Conservation (phyloP, 1,140 invertebrate genomes). For the Lethrus apterus region DNA sequence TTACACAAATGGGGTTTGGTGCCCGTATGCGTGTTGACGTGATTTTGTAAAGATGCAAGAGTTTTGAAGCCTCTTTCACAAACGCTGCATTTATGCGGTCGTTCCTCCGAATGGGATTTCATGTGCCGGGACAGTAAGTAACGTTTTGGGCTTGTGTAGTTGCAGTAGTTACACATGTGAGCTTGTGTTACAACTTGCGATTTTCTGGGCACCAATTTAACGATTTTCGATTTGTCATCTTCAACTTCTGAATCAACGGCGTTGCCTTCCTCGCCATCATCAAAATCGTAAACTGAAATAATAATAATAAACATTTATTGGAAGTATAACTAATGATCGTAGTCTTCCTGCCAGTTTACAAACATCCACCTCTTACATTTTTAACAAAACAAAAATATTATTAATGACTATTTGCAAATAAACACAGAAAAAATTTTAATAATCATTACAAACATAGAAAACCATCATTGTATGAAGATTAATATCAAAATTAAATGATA, state of each 20-base stretch:
- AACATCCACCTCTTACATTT: no score
- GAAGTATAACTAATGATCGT: no score
- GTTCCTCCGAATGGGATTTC: slow-evolving; percentile 91
- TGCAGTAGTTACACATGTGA: slow-evolving; percentile 84
- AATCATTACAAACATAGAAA: no score
- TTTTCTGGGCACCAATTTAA: slow-evolving; percentile 62
- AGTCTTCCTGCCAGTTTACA: no score
- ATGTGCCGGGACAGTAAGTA: slow-evolving; percentile 88
- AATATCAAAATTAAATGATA: no score
- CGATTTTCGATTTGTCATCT: slow-evolving; percentile 62
- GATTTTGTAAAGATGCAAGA: slow-evolving; percentile 85
- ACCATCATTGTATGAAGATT: no score
- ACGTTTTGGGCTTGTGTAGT: slow-evolving; percentile 81
- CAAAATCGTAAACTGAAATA: slow-evolving; percentile 54
- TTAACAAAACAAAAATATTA: no score
- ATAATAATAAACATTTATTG: no score
- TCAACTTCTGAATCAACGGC: slow-evolving; percentile 57
- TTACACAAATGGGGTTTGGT: slow-evolving; percentile 93
- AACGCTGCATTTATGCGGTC: slow-evolving; percentile 89
- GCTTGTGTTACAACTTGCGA: slow-evolving; percentile 61
- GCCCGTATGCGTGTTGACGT: slow-evolving; percentile 94
- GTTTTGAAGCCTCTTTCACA: slow-evolving; percentile 96
- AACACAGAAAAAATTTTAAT: no score
- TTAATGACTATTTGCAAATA: no score
- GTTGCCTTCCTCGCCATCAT: slow-evolving; percentile 53